Evolutionary conservation across 2,113 vertebrate genomes (phyloP), one percentile per base, ranked within the genome.

Genomic region (Daphoenositta chrysoptera): DNA sequence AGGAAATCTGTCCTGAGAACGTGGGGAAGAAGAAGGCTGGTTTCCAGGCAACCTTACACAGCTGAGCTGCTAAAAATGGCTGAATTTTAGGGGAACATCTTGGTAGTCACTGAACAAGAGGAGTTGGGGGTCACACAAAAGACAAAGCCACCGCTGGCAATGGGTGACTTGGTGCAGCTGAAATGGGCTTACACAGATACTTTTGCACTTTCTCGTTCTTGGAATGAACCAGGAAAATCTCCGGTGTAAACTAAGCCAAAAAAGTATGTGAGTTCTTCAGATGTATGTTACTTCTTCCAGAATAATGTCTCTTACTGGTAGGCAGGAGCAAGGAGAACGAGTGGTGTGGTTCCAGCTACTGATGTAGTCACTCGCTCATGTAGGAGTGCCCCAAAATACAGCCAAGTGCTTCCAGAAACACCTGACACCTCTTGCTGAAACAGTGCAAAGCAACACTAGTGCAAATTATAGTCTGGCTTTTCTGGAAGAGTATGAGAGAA

Each of bases 1-100:
- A 95, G 90, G 92, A 96, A 75, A 94, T 93, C 91, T 97, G 96
- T 95, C 93, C 95, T 66, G 91, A 93, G 91, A 76, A 89, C 2
- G 72, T 93, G 89, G 83, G 88, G 94, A 90, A 70, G 80, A 91
- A 75, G 77, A 58, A 81, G 71, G 71, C 72, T 97, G 50, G 97
- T 96, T 97, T 95, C 97, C 94, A 97, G 93, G 97, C 96, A 97
- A 97, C 97, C 73, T 89, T 76, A 35, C 95, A 75, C 92, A 96
- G 88, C 94, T 92, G 87, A 97, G 75, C 85, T 91, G 71, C 91
- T 95, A 87, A 94, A 95, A 96, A 84, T 50, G 66, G 51, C 69
- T 89, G 87, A 80, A 83, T 84, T 96, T 97, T 89, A 89, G 88
- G 91, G 77, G 83, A 95, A 79, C 47, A 56, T 84, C 68, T 93